Base-by-base conservation (phyloP, 1,140 invertebrate genomes). In the Augochlora pura region DNA sequence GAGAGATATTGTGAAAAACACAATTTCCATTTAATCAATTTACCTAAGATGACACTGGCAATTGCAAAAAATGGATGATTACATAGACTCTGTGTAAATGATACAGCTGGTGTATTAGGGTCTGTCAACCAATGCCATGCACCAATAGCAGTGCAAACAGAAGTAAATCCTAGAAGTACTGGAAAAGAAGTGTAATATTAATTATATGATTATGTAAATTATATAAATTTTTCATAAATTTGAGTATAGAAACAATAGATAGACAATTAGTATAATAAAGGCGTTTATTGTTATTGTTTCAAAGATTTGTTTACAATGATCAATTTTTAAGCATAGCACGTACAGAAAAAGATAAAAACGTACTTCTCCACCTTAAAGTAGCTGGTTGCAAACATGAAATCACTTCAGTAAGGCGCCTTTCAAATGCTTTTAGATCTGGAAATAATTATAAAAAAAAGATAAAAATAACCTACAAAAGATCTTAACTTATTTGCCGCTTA, bases 31-130 rank as follows among this genome's bases (percentile, higher is more conserved):
- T 9, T 8, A 76, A 38, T 38, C 23, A 77, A 80, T 87, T 92
- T 91, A 96, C 97, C 95, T 91, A 99, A 93, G 73, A 97, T 94
- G 81, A 98, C 93, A 88, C 97, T 97, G 81, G 97, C 97, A 85
- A 98, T 92, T n/a, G 98, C 96, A 93, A 99, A 99, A 89, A 99
- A 98, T n/a, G 97, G 96, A 94, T 99, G 98, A 92, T 99, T 99
- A 89, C 95, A 95, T 32, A 99, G 93, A 12, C 98, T 99, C 91
- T 99, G 97, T 16, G 96, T 95, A 75, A 99, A 96, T 25, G 97
- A 96, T 21, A 99, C 96, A 80, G 97, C 95, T 60, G 96, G 95
- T 27, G 97, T 98, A 71, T 96, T 95, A 0, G 98, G 97, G 93
- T 99, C 98, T 87, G 96, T 96, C 8, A 99, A 93, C 98, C 98